Base-by-base conservation (phyloP, 2,888 invertebrate species). In the Lasioglossum figueresi region DNA sequence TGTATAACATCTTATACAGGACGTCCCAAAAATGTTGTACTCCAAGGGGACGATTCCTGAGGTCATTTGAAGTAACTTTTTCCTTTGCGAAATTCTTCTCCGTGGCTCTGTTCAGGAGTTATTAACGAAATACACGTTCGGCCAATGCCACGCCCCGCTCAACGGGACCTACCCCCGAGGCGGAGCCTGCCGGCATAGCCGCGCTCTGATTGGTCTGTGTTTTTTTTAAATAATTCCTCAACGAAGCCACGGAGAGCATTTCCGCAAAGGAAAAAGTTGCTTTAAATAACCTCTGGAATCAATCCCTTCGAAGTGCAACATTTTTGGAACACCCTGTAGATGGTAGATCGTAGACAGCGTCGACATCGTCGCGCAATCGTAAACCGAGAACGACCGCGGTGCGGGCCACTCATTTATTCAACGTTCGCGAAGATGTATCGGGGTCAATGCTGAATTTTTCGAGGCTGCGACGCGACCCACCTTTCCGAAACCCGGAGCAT, bases 401-500 rank as follows among this genome's bases (percentile, higher is more conserved):
- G 52, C 45, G 63, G 34, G 43, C 14, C 76, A 34, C 52, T 70
- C 68, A 56, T 82, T 82, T 74, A 82, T 82, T 70, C 74, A 73
- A 16, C 52, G 34, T n/a, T 27, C 40, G 59, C 48, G 59, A 82
- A 82, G 63, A 59, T 63, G 52, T 19, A 73, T 78, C 72, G 72
- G 56, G 76, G 83, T 73, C 72, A 72, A 56, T 68, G 83, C 40
- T 76, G 71, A 76, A 83, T 76, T 76, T 82, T 77, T 77, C 76
- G 76, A 76, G 76, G 40, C 34, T 56, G n/a, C 40, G 23, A 12
- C 70, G 68, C 34, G 34, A 70, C 23, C 37, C 19, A 23, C 12
- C 70, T 37, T 23, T 37, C 12, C n/a, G 23, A 12, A 31, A 8
- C 31, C n/a, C 12, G 66, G 19, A 4, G 66, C 34, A 10, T n/a